Conservation (phyloP, 2,888 invertebrate species). For the Sthenelais limicola region DNA sequence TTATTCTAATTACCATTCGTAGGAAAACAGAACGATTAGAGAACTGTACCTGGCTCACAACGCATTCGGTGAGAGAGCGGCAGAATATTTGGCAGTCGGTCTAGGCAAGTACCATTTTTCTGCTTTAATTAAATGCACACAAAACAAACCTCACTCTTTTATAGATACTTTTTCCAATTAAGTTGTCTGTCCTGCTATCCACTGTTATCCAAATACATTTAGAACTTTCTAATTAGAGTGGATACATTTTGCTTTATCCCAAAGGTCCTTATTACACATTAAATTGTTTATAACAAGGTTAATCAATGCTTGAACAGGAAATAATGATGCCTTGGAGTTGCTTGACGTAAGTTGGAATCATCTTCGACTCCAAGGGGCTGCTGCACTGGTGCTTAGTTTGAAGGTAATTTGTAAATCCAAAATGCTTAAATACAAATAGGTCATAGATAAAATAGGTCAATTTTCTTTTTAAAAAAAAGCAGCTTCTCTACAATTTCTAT, state of each 20-base stretch:
- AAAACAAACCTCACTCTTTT: too few relatives aligned
- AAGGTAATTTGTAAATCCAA: constrained; percentile 3
- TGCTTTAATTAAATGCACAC: neutral
- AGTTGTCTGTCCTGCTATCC: too few relatives aligned
- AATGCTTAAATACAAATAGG: too few relatives aligned
- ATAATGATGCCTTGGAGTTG: constrained; percentile 12
- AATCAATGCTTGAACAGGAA: too few relatives aligned
- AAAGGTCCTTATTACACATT: too few relatives aligned
- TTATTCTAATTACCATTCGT: too few relatives aligned
- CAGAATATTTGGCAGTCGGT: neutral
- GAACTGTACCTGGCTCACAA: constrained; percentile 24
- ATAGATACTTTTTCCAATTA: too few relatives aligned
- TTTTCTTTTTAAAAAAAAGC: neutral
- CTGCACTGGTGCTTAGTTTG: neutral
- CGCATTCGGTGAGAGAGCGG: constrained; percentile 3
- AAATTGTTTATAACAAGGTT: too few relatives aligned
- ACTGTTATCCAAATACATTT: too few relatives aligned
- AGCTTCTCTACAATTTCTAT: neutral
- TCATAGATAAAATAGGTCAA: too few relatives aligned
- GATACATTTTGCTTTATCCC: too few relatives aligned
- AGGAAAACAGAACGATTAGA: constrained; percentile 25
- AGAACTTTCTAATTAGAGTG: too few relatives aligned
- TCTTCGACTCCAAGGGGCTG: constrained; percentile 4
- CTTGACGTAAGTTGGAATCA: constrained; percentile 36
- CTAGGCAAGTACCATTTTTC: neutral